Evolutionary conservation across 1,140 invertebrate species (phyloP).

Genomic region (Zelostemma sp.): DNA sequence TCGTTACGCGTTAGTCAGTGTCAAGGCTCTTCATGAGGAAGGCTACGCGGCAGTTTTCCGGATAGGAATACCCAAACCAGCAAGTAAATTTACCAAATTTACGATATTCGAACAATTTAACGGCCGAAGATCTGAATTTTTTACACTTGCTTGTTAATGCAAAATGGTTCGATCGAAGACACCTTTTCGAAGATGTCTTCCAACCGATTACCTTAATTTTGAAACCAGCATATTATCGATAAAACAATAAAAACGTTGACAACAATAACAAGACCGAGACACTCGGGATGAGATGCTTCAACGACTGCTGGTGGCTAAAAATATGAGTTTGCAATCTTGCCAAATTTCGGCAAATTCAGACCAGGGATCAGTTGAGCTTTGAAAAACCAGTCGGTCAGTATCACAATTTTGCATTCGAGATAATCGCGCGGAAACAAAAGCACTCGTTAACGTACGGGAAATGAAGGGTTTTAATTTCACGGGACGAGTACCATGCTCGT

Average conservation of each 20-base stretch:
- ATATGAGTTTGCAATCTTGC: constrained; percentile 63
- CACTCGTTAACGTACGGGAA: not conserved
- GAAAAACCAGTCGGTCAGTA: constrained; percentile 28
- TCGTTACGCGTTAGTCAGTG: not conserved
- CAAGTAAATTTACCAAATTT: not conserved
- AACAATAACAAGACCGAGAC: constrained; percentile 27
- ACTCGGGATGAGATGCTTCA: constrained; percentile 57
- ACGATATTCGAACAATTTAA: too few species aligned
- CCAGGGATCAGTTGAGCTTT: constrained; percentile 28
- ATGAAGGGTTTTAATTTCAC: too few species aligned
- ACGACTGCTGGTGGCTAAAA: constrained; percentile 58
- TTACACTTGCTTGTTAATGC: too few species aligned
- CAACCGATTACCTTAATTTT: too few species aligned
- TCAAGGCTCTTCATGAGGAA: not conserved
- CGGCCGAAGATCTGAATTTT: too few species aligned
- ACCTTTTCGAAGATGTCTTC: too few species aligned
- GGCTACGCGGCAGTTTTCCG: not conserved
- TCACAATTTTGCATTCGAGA: constrained; percentile 33
- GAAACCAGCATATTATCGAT: too few species aligned
- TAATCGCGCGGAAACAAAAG: not conserved
- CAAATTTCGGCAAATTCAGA: constrained; percentile 65
- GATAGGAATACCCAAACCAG: not conserved
- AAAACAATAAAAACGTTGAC: constrained; percentile 12
- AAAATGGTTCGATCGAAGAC: too few species aligned
- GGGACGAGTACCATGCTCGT: too few species aligned